Base-by-base conservation (phyloP, 2,113 vertebrate species). In the Neolamprologus hecqui region DNA sequence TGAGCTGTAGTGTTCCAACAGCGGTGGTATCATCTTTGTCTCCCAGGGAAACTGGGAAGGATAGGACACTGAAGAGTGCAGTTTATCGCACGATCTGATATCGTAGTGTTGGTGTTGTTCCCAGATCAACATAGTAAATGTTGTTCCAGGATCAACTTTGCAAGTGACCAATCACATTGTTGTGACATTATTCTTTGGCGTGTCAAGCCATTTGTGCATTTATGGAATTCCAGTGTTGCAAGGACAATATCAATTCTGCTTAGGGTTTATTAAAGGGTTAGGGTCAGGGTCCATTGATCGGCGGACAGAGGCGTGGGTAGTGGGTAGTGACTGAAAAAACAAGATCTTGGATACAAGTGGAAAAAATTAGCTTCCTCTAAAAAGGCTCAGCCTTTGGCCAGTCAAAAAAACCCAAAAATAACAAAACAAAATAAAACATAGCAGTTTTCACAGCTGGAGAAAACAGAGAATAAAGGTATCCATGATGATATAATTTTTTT, bases 131-230 rank as follows among this genome's bases (percentile, higher is more conserved):
- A 45, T 45, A 45, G 42, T 14, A 14, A 45, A 45, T 45, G 0
- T 45, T 45, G 42, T 45, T 45, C 42, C 12, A 45, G 42, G 42
- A 45, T 45, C 42, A 45, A 45, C 42, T 14, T 14, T 4, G 42
- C 42, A 45, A 45, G 42, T 45, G 42, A 3, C 13, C 42, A 45
- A 0, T 45, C 42, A 14, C 3, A 45, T 4, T 45, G 42, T 45
- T 45, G 42, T 45, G 42, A 45, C 3, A 0, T 14, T 45, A 45
- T 45, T 45, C 42, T 45, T 45, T 45, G 12, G 0, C 1, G 12
- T 0, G 6, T 1, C 42, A 45, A 45, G 12, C 42, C 42, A 14
- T 45, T 45, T 3, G 3, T 45, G 42, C 42, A 45, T 14, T 14
- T 45, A 45, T 45, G 42, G 0, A 45, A 45, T 45, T 45, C 42